These are phyloP conservation scores for Melanogrammus aeglefinus DNA, from an alignment of 2,797 vertebrate species.

Conservation along the genomic window DNA sequence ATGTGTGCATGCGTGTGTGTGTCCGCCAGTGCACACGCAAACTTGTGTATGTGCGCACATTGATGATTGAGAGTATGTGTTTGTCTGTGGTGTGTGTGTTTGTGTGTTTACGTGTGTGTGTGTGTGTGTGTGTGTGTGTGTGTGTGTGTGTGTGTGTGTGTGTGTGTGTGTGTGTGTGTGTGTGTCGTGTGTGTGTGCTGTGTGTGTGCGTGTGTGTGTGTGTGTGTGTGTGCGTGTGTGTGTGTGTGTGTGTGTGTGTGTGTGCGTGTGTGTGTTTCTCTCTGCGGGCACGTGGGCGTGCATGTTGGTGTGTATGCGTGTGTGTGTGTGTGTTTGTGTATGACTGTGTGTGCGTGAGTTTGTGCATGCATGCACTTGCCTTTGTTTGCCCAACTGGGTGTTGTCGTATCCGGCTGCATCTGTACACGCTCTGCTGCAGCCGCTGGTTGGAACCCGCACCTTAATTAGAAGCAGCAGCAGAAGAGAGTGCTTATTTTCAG, in stretches of 20 bases:
- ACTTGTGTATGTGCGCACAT: no score
- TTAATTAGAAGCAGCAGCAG: conserved; percentile 70
- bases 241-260: no score
- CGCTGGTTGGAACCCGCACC: conserved; percentile 68
- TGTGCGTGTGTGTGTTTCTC: no score
- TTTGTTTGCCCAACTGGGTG: not conserved
- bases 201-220: no score
- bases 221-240: no score
- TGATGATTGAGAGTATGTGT: conserved; percentile 37
- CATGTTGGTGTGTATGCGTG: no score
- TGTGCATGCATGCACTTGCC: not conserved
- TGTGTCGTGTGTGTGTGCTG: no score
- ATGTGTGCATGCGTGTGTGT: conserved; percentile 13
- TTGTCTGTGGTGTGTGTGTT: conserved; percentile 15
- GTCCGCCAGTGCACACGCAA: not conserved
- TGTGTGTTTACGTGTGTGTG: conserved; percentile 17
- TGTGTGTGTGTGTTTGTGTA: no score
- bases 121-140: conserved; percentile 40
- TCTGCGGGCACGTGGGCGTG: no score
- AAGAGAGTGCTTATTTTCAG: conserved; percentile 49
- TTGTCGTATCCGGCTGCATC: conserved; percentile 32
- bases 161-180: no score
- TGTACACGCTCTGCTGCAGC: conserved; percentile 65
- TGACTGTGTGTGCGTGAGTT: no score
- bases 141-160: no score